phyloP scores from a whole-genome alignment of 2,113 vertebrate genomes.

The Campylomormyrus tamandua region DNA sequence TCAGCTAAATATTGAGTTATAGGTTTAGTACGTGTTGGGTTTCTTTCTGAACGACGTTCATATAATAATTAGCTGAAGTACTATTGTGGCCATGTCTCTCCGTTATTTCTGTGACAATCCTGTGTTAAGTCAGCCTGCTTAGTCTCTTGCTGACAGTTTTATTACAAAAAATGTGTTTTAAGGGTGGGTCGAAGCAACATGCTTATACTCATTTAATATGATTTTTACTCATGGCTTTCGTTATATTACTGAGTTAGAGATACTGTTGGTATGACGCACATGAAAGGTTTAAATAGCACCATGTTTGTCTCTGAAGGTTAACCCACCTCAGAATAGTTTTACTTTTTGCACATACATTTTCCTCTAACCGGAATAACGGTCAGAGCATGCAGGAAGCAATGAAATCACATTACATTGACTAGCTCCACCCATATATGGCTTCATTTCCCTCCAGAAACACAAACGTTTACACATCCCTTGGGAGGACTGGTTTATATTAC shows the following conservation, averaged over 20 bases:
- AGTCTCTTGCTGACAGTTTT: neutral
- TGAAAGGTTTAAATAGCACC: neutral
- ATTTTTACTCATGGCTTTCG: constrained; percentile 48
- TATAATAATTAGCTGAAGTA: neutral
- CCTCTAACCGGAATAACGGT: neutral
- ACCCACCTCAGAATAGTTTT: neutral
- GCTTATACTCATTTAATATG: constrained; percentile 27
- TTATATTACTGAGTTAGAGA: constrained; percentile 54
- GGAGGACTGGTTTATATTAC: constrained; percentile 20
- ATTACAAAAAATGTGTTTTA: neutral
- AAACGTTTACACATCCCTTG: neutral
- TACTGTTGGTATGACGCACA: constrained; percentile 23
- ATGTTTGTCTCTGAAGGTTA: neutral
- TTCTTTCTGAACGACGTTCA: neutral
- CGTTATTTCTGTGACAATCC: neutral
- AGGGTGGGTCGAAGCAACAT: neutral
- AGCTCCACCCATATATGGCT: constrained; percentile 3
- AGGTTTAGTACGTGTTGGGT: neutral
- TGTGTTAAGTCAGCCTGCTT: neutral
- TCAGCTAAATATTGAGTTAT: neutral
- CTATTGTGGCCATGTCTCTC: neutral
- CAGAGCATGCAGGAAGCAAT: neutral
- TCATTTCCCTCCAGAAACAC: neutral
- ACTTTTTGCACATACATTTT: neutral
- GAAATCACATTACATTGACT: neutral